These are phyloP conservation scores for Lepidostoma basale DNA, from an alignment of 1,140 invertebrate genomes.

Conservation along the genomic window DNA sequence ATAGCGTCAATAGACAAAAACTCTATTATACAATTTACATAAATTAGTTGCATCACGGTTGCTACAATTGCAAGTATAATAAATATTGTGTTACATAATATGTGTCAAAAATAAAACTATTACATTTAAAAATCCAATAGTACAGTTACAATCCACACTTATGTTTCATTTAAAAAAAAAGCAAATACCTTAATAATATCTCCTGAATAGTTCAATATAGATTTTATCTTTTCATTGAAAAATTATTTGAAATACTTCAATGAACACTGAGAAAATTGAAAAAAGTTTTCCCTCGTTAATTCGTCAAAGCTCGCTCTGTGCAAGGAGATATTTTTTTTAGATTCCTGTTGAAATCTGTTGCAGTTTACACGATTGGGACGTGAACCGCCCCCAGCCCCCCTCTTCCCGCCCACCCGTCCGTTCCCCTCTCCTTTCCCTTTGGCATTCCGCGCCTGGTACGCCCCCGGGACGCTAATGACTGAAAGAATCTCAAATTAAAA, in stretches of 20 bases:
- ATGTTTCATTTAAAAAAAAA: too few species aligned
- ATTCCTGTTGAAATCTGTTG: slow-evolving; percentile 27
- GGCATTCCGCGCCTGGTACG: slow-evolving; percentile 35
- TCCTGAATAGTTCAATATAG: too few species aligned
- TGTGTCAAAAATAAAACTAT: too few species aligned
- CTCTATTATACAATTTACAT: too few species aligned
- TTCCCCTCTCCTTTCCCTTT: not conserved
- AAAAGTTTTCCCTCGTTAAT: slow-evolving; percentile 10
- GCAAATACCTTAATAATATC: too few species aligned
- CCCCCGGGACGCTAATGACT: slow-evolving; percentile 36
- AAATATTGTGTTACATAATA: too few species aligned
- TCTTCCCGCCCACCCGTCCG: not conserved
- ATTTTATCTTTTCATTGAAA: slow-evolving; percentile 18
- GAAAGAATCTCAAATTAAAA: slow-evolving; percentile 41
- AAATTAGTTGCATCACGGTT: too few species aligned
- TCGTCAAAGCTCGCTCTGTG: slow-evolving; percentile 15
- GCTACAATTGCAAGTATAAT: too few species aligned
- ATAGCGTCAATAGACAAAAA: too few species aligned
- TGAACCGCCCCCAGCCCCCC: not conserved
- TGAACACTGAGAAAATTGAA: not conserved
- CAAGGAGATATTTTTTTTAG: slow-evolving; percentile 11
- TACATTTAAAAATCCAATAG: too few species aligned
- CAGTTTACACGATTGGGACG: slow-evolving; percentile 13
- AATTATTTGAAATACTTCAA: not conserved
- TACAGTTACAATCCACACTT: too few species aligned